Percentiles rank a stretch among this genome's conserved stretches.
Conservation (phyloP, 2,113 vertebrate species). For the Triplophysa tibetana region DNA sequence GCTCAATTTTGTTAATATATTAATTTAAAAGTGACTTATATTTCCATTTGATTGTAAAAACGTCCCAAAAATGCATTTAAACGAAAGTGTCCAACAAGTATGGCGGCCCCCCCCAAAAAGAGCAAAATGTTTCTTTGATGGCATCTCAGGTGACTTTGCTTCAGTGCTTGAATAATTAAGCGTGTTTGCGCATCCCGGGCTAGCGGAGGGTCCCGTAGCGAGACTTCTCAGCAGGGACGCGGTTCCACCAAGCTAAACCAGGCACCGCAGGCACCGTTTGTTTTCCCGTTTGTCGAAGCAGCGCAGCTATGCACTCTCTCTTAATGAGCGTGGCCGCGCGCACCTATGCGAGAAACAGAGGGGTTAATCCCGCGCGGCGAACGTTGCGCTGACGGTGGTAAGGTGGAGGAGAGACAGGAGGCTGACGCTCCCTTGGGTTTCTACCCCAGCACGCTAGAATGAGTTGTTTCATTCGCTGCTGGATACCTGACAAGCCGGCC, state of each 20-base stretch:
- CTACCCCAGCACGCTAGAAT: constrained; percentile 68
- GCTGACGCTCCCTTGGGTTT: constrained; percentile 70
- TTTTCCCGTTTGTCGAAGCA: constrained; percentile 64
- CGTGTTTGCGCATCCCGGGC: constrained; percentile 10
- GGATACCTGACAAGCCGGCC: constrained; percentile 76
- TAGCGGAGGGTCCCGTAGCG: constrained; percentile 2
- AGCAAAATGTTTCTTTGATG: constrained; percentile 50
- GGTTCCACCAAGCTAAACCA: constrained; percentile 27
- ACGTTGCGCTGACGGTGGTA: constrained; percentile 71
- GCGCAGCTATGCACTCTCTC: constrained; percentile 46
- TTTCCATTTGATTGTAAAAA: neutral
- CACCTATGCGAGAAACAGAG: constrained; percentile 71
- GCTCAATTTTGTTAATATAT: neutral
- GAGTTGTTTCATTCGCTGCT: constrained; percentile 73
- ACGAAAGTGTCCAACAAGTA: constrained; percentile 40
- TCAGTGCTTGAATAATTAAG: constrained; percentile 49
- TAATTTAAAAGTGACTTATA: neutral
- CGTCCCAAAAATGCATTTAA: neutral
- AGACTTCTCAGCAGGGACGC: constrained; percentile 14
- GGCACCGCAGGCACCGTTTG: neutral
- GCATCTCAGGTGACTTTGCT: constrained; percentile 48
- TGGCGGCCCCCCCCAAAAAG: constrained; percentile 1
- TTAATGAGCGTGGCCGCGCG: constrained; percentile 73
- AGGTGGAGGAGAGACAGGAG: constrained; percentile 69
- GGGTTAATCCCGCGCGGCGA: constrained; percentile 68